Conservation (phyloP, 1,140 invertebrate genomes). For the Macrostomum lignano region DNA sequence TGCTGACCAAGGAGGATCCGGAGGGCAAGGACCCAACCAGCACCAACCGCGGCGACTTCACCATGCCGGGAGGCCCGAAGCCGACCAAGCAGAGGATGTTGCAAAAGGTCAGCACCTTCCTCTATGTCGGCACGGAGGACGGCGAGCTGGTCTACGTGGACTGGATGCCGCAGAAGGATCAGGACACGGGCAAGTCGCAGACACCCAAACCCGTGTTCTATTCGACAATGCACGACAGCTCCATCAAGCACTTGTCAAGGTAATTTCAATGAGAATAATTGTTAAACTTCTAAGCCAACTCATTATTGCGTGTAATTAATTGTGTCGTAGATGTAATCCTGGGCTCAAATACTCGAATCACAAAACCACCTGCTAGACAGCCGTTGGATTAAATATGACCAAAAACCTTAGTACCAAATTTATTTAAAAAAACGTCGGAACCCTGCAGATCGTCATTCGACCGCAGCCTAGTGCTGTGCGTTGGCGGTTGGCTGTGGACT, state of each 20-base stretch:
- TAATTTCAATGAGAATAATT: too few relatives aligned
- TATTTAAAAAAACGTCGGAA: too few relatives aligned
- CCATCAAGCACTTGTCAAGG: conserved; percentile 18
- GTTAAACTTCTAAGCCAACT: too few relatives aligned
- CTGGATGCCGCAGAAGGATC: conserved; percentile 30
- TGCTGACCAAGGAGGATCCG: too few relatives aligned
- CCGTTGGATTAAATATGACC: too few relatives aligned
- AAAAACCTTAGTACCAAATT: too few relatives aligned
- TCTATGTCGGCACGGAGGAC: conserved; percentile 28
- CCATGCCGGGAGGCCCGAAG: conserved; percentile 19
- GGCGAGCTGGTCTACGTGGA: conserved; percentile 27
- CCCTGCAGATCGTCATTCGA: conserved; percentile 31
- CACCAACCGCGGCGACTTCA: too few relatives aligned
- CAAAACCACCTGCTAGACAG: too few relatives aligned
- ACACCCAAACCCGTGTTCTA: conserved; percentile 26
- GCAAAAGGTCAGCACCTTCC: conserved; percentile 18
- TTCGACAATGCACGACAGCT: conserved; percentile 23
- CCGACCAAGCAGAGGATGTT: conserved; percentile 22
- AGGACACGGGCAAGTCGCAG: conserved; percentile 25
- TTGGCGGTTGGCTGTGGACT: conserved; percentile 28
- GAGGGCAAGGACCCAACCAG: too few relatives aligned
- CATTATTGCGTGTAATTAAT: too few relatives aligned
- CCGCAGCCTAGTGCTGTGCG: conserved; percentile 25
- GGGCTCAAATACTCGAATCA: too few relatives aligned
- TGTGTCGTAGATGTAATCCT: too few relatives aligned